phyloP scores from a whole-genome alignment of 2,113 vertebrate species.

The Dermatemys mawii region DNA sequence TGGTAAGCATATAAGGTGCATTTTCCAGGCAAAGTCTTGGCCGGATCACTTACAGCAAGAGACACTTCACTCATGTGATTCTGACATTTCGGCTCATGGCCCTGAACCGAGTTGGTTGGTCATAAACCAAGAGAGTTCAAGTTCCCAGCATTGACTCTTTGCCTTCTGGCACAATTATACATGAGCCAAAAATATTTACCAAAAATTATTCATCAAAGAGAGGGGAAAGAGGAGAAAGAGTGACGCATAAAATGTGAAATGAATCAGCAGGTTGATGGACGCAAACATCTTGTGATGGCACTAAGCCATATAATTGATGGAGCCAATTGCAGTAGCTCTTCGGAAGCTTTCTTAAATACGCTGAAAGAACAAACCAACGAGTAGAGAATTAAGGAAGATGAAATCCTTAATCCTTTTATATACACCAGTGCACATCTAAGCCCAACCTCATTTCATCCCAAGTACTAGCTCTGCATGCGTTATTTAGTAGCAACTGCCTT shows the following conservation, averaged over 20 bases:
- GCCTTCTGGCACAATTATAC: background rate
- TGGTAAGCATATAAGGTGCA: background rate
- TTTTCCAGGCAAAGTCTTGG: background rate
- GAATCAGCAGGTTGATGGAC: slow-evolving; percentile 19
- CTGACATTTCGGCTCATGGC: background rate
- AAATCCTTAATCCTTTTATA: slow-evolving; percentile 14
- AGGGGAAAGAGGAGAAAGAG: background rate
- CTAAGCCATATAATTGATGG: background rate
- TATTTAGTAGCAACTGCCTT: background rate
- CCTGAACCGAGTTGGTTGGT: background rate
- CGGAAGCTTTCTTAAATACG: slow-evolving; percentile 44
- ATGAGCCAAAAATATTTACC: background rate
- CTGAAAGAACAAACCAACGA: slow-evolving; percentile 31
- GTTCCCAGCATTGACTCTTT: background rate
- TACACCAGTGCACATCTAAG: background rate
- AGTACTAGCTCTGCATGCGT: background rate
- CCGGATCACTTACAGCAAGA: background rate
- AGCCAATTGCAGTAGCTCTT: slow-evolving; percentile 8
- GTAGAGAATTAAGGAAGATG: background rate
- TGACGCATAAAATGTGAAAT: background rate
- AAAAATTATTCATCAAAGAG: background rate
- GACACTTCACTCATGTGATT: background rate
- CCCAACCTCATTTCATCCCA: background rate
- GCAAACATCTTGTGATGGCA: background rate
- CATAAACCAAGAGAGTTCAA: background rate